A percentile compares a stretch with the other conserved stretches of the same genome.
phyloP scores from a whole-genome alignment of 2,888 invertebrate genomes.

The Tachina fera region DNA sequence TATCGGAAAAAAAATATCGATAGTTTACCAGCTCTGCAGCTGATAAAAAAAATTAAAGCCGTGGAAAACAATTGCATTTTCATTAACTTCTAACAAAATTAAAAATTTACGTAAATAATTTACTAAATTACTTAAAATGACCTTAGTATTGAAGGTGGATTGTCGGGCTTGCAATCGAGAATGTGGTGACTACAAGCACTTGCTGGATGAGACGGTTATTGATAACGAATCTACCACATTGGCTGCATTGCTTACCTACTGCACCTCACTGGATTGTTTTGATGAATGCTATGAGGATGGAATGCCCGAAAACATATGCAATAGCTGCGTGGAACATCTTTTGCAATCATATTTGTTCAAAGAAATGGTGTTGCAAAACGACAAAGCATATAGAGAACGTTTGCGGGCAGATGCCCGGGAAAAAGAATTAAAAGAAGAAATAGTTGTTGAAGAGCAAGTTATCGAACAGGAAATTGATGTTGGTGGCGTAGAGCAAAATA shows the following conservation, averaged over 20 bases:
- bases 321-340: slow-evolving; percentile 75
- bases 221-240: slow-evolving; percentile 79
- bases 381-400: slow-evolving; percentile 75
- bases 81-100: neutral
- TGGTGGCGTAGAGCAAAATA: slow-evolving; percentile 47
- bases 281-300: slow-evolving; percentile 74
- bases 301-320: slow-evolving; percentile 79
- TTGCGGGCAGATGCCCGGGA: slow-evolving; percentile 71
- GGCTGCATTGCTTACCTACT: slow-evolving; percentile 77
- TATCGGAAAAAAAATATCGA: no score
- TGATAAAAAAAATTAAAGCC: slow-evolving; percentile 31
- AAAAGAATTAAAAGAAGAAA: slow-evolving; percentile 66
- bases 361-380: slow-evolving; percentile 76
- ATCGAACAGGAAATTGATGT: slow-evolving; percentile 65
- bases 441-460: slow-evolving; percentile 69
- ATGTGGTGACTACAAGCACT: slow-evolving; percentile 75
- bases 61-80: slow-evolving; percentile 29
- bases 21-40: no score
- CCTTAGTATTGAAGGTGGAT: slow-evolving; percentile 72
- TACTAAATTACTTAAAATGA: slow-evolving; percentile 40
- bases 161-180: slow-evolving; percentile 79
- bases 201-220: slow-evolving; percentile 76
- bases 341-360: slow-evolving; percentile 77
- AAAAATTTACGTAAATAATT: neutral
- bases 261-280: slow-evolving; percentile 74